Evolutionary conservation across 2,113 vertebrate species (phyloP).

Genomic region (Bostrychus sinensis): DNA sequence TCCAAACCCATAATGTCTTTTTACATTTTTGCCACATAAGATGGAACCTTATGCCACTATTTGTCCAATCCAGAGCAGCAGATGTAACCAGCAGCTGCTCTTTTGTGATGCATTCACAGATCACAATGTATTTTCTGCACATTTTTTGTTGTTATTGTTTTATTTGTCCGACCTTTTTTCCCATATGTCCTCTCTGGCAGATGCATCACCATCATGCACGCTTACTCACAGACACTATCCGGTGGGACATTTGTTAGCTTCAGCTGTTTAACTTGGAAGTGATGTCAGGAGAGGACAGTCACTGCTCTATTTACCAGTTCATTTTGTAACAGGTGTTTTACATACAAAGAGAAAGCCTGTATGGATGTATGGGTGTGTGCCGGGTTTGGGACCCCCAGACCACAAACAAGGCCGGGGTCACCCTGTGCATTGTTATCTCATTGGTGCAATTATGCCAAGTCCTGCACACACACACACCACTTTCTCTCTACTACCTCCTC

Average conservation of each 20-base stretch:
- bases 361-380: conserved; percentile 26
- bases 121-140: conserved; percentile 30
- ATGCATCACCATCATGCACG: conserved; percentile 12
- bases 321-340: conserved; percentile 67
- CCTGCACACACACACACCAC: conserved; percentile 34
- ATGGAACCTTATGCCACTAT: not conserved
- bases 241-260: conserved; percentile 45
- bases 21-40: not conserved
- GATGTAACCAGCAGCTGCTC: too few species aligned
- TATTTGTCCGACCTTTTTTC: conserved; percentile 20
- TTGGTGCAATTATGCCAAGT: conserved; percentile 74
- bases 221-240: conserved; percentile 1
- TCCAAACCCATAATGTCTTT: too few species aligned
- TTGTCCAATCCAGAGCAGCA: not conserved
- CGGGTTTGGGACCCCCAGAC: conserved; percentile 64
- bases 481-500: conserved; percentile 53
- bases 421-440: conserved; percentile 80
- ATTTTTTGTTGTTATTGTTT: conserved; percentile 19
- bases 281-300: conserved; percentile 47
- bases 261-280: conserved; percentile 54
- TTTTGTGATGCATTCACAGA: conserved; percentile 9
- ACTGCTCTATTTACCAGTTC: conserved; percentile 43
- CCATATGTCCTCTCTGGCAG: conserved; percentile 45
- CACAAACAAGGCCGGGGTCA: conserved; percentile 72
- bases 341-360: conserved; percentile 62